These are phyloP conservation scores for Bombycilla garrulus DNA, from an alignment of 2,113 vertebrate species.

Conservation along the genomic window DNA sequence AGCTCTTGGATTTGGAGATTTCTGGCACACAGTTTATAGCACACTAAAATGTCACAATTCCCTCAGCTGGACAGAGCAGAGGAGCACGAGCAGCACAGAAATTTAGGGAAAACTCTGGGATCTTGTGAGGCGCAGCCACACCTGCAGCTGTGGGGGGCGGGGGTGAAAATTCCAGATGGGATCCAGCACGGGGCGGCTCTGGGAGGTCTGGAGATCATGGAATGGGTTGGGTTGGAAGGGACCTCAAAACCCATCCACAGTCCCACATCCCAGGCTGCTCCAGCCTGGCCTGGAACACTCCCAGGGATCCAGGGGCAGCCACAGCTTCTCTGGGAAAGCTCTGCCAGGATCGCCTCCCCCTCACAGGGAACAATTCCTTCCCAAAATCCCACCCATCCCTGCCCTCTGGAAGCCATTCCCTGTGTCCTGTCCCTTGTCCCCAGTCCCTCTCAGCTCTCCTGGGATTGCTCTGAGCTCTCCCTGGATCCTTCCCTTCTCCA, in stretches of 20 bases:
- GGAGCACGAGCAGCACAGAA: fast-evolving
- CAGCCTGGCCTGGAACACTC: fast-evolving
- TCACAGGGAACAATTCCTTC: background rate
- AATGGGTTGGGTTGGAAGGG: background rate
- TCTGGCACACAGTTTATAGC: background rate
- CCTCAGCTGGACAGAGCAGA: background rate
- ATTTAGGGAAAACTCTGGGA: background rate
- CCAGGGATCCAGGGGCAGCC: background rate
- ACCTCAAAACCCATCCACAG: background rate
- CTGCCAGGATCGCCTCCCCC: background rate
- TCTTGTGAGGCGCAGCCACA: background rate
- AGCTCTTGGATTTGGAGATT: background rate
- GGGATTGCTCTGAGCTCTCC: background rate
- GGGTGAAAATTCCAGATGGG: fast-evolving
- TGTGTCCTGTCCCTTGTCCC: background rate
- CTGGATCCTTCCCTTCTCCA: background rate
- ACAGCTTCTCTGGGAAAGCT: background rate
- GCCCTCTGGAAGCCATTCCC: background rate
- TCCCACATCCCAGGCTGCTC: fast-evolving
- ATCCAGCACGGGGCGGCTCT: background rate
- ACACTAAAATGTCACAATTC: fast-evolving
- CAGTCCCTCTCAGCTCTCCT: background rate
- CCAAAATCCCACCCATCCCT: background rate
- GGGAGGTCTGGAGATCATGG: background rate
- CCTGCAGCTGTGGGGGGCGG: fast-evolving